Conservation (phyloP, 92 coral and sea anemone genomes). For the Porites cylindrica region DNA sequence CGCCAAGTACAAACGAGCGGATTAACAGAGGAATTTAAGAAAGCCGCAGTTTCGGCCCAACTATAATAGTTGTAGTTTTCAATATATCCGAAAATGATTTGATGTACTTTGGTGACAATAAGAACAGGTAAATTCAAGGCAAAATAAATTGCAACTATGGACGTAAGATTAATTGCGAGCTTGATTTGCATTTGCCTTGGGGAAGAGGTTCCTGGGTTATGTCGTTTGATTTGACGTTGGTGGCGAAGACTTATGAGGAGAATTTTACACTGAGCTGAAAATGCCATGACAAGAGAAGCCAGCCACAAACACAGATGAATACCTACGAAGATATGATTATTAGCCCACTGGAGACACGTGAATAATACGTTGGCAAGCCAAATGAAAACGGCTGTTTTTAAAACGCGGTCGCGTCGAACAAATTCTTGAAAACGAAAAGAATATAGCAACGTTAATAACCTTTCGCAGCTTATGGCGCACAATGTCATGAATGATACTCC, state of each 20-base stretch:
- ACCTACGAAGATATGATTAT: conserved; percentile 56
- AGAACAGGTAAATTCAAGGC: conserved; percentile 74
- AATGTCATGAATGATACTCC: conserved; percentile 88
- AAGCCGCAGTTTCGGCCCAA: conserved; percentile 82
- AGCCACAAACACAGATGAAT: conserved; percentile 69
- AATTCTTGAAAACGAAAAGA: conserved; percentile 70
- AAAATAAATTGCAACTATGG: conserved; percentile 67
- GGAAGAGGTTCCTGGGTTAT: neutral
- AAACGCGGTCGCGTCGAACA: conserved; percentile 55
- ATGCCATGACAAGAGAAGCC: conserved; percentile 56
- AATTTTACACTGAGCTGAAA: conserved; percentile 54
- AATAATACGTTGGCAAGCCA: conserved; percentile 67
- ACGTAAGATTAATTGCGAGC: conserved; percentile 70
- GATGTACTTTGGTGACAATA: conserved; percentile 53
- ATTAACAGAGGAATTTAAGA: conserved; percentile 74
- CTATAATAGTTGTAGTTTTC: conserved; percentile 56
- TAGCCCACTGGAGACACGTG: conserved; percentile 77
- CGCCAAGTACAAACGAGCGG: conserved; percentile 80
- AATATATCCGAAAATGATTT: conserved; percentile 28
- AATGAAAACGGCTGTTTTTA: conserved; percentile 41
- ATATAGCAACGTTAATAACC: conserved; percentile 68
- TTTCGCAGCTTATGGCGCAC: conserved; percentile 83
- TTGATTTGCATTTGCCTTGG: conserved; percentile 55
- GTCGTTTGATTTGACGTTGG: conserved; percentile 22
- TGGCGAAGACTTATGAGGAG: conserved; percentile 62